Evolutionary conservation across 2,113 vertebrate genomes (phyloP), one percentile per base, ranked within the genome.

Genomic region (Prunella fulvescens): DNA sequence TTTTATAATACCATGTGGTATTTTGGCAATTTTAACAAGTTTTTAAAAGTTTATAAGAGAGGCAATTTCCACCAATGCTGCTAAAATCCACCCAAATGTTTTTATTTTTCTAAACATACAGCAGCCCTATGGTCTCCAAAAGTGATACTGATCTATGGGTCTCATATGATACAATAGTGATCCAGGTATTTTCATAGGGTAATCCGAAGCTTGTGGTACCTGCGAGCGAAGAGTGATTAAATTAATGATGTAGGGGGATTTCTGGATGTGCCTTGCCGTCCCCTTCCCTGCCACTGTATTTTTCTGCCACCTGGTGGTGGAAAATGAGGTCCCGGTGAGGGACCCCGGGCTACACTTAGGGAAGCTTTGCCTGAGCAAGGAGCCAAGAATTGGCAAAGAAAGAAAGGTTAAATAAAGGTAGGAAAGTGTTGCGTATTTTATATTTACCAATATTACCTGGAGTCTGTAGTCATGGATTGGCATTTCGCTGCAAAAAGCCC

Each of bases 271-370:
- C 12, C 4, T 9, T 20, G 10, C 23, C 0, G 0, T 2, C 5
- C 6, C 8, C 8, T 48, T 72, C 33, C 47, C 42, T 26, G 10
- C 10, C 19, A 10, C 39, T 78, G 19, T 8, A 17, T 65, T 90
- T 81, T 64, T 83, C 76, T 86, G 96, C 91, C 96, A 93, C 66
- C 92, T 95, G 65, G 56, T 71, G 95, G 95, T 58, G 35, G n/a
- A 37, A 93, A 74, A 39, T 5, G 23, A 47, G 31, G 17, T 54
- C 11, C 11, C 20, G 22, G 26, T 3, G 19, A 14, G 12, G 26
- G 39, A 57, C 2, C 10, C 12, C 14, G 8, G 19, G 14, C 45
- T 44, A 7, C 39, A 6, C 10, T 33, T 5, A 2, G 3, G 19
- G 71, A 88, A 79, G 47, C 6, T 84, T 40, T 74, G 20, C 16